Percentiles rank a stretch among this genome's conserved stretches.
Evolutionary conservation across 2,888 invertebrate species (phyloP).

Genomic region (Galeopsomyia nigrocyanea): DNA sequence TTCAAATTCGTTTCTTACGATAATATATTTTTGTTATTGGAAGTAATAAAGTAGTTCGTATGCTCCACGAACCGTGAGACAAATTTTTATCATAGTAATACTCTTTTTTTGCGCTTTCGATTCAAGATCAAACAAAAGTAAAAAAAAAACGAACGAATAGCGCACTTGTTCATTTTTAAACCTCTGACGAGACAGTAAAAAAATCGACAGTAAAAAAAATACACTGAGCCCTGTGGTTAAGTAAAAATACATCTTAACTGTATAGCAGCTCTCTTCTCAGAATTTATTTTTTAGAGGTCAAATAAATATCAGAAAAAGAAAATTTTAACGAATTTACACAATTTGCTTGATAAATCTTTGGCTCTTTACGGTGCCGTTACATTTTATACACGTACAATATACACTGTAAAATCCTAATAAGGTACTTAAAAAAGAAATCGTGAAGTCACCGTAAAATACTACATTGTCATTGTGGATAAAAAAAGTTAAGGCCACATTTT

Average conservation of each 20-base stretch:
- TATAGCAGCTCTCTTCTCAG: slow-evolving; percentile 41
- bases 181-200: slow-evolving; percentile 45
- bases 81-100: slow-evolving; percentile 44
- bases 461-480: slow-evolving; percentile 33
- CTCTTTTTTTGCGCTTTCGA: slow-evolving; percentile 34
- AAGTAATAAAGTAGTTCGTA: slow-evolving; percentile 57
- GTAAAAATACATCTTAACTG: slow-evolving; percentile 40
- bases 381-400: slow-evolving; percentile 44
- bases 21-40: slow-evolving; percentile 63
- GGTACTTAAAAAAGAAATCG: slow-evolving; percentile 39
- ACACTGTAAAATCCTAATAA: slow-evolving; percentile 40
- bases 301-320: slow-evolving; percentile 44
- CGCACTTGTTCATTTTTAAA: slow-evolving; percentile 36
- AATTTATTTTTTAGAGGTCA: slow-evolving; percentile 47
- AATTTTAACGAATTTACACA: slow-evolving; percentile 45
- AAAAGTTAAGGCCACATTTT: slow-evolving; percentile 43
- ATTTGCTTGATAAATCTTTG: slow-evolving; percentile 48
- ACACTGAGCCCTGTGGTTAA: slow-evolving; percentile 42
- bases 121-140: slow-evolving; percentile 8
- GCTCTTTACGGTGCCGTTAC: slow-evolving; percentile 45
- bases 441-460: slow-evolving; percentile 41
- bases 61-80: slow-evolving; percentile 38
- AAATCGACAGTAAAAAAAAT: slow-evolving; percentile 38
- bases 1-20: slow-evolving; percentile 60
- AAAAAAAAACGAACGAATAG: slow-evolving; percentile 32